Percentiles rank a stretch among this genome's conserved stretches.
Evolutionary conservation across 2,888 invertebrate species (phyloP).

Genomic region (Graphium colonna): DNA sequence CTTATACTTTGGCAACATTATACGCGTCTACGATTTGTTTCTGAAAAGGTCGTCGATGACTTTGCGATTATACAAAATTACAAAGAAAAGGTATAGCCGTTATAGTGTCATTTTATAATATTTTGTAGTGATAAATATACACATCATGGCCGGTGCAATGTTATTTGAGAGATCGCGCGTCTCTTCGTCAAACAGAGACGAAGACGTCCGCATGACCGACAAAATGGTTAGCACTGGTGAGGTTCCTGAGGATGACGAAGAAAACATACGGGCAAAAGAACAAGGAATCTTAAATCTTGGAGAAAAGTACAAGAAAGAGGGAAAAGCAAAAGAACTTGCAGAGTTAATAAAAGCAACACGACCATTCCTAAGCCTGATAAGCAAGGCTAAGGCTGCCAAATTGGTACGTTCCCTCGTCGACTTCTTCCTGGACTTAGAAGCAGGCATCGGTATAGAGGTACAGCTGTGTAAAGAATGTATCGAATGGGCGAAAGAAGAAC

Average conservation of each 20-base stretch:
- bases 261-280: slow-evolving; percentile 94
- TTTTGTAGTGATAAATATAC: slow-evolving; percentile 70
- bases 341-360: slow-evolving; percentile 96
- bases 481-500: slow-evolving; percentile 99
- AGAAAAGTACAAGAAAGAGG: slow-evolving; percentile 94
- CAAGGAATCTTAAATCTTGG: slow-evolving; percentile 96
- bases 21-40: slow-evolving; percentile 78
- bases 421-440: slow-evolving; percentile 97
- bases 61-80: slow-evolving; percentile 79
- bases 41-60: slow-evolving; percentile 77
- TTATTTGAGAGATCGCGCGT: slow-evolving; percentile 92
- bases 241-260: slow-evolving; percentile 90
- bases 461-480: slow-evolving; percentile 98
- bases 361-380: slow-evolving; percentile 96
- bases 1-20: slow-evolving; percentile 46
- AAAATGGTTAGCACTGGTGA: slow-evolving; percentile 89
- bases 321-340: slow-evolving; percentile 94
- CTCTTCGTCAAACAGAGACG: slow-evolving; percentile 86
- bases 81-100: slow-evolving; percentile 71
- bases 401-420: slow-evolving; percentile 97
- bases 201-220: slow-evolving; percentile 86
- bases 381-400: slow-evolving; percentile 99
- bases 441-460: slow-evolving; percentile 96
- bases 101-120: slow-evolving; percentile 62
- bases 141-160: slow-evolving; percentile 93